These are phyloP conservation scores for Zaprionus capensis DNA, from an alignment of 1,140 invertebrate species.

Conservation along the genomic window DNA sequence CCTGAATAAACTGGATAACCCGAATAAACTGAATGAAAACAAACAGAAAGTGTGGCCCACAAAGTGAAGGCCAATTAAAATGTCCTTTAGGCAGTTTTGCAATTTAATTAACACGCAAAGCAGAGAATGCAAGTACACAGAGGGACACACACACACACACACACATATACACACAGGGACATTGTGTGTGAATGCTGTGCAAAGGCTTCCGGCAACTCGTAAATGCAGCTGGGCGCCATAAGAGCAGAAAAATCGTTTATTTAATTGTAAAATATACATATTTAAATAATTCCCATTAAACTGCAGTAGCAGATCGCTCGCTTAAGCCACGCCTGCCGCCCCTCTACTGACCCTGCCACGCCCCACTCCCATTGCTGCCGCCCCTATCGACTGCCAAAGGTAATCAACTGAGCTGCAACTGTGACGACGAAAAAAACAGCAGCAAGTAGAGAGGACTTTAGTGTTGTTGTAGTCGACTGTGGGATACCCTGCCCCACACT, in stretches of 20 bases:
- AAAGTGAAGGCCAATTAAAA: constrained; percentile 79
- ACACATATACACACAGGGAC: not conserved
- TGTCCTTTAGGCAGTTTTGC: constrained; percentile 72
- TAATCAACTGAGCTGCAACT: constrained; percentile 66
- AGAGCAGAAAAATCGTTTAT: constrained; percentile 70
- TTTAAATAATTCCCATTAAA: constrained; percentile 80
- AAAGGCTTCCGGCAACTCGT: constrained; percentile 33
- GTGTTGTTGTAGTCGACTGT: not conserved
- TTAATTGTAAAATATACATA: constrained; percentile 82
- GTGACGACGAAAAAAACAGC: constrained; percentile 30
- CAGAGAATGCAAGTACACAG: constrained; percentile 28
- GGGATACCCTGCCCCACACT: not conserved
- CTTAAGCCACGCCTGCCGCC: constrained; percentile 43
- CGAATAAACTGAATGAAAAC: not conserved
- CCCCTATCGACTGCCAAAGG: constrained; percentile 72
- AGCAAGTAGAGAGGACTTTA: not conserved
- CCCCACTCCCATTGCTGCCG: not conserved
- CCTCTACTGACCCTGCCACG: not conserved
- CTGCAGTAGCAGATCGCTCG: constrained; percentile 54
- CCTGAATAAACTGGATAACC: not conserved
- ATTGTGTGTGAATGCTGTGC: not conserved
- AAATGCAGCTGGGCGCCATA: constrained; percentile 49
- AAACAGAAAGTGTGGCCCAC: constrained; percentile 38
- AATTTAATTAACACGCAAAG: constrained; percentile 77
- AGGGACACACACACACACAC: not conserved